These are phyloP conservation scores for Cololabis saira DNA, from an alignment of 2,113 vertebrate genomes.

Conservation along the genomic window DNA sequence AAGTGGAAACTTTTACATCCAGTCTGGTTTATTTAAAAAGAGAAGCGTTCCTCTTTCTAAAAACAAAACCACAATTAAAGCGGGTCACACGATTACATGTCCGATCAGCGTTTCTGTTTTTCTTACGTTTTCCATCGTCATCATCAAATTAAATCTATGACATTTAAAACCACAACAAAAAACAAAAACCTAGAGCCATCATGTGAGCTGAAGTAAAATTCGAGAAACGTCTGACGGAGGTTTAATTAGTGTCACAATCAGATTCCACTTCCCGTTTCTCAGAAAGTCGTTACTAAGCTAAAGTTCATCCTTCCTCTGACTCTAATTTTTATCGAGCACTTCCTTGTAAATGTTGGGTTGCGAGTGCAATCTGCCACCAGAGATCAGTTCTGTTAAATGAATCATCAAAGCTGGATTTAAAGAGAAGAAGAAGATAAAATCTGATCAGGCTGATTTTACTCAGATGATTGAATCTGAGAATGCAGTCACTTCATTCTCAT, in stretches of 20 bases:
- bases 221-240: not conserved
- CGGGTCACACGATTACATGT: not conserved
- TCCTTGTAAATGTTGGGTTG: constrained; percentile 5
- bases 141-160: not conserved
- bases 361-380: not conserved
- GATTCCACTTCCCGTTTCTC: constrained; percentile 51
- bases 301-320: constrained; percentile 51
- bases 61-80: too few species aligned
- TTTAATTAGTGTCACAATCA: constrained; percentile 36
- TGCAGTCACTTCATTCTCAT: too few species aligned
- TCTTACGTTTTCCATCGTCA: not conserved
- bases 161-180: not conserved
- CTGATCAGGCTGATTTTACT: too few species aligned
- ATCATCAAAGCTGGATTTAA: not conserved
- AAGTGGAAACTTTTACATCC: too few species aligned
- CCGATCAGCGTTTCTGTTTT: not conserved
- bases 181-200: not conserved
- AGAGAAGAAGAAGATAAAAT: too few species aligned
- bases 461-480: too few species aligned
- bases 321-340: constrained; percentile 24
- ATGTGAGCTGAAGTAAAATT: not conserved
- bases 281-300: constrained; percentile 37
- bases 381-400: not conserved
- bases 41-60: too few species aligned
- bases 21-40: too few species aligned